These are phyloP conservation scores for Streptopelia turtur DNA, from an alignment of 2,797 vertebrate genomes.

Conservation along the genomic window DNA sequence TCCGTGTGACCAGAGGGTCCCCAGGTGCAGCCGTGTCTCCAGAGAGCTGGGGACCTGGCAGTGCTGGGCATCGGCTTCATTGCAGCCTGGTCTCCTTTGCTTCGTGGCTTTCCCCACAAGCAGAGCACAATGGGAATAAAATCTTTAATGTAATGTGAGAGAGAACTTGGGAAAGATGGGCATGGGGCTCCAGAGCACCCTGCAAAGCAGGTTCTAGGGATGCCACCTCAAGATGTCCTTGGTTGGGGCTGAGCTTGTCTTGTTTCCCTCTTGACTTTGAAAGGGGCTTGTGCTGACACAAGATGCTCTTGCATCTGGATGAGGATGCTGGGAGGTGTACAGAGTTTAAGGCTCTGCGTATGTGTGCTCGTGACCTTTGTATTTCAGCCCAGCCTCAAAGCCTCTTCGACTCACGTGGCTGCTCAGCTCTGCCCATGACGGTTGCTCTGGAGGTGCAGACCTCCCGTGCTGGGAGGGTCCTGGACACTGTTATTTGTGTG, in stretches of 20 bases:
- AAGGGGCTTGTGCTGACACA: neutral
- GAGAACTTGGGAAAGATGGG: neutral
- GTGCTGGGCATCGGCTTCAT: neutral
- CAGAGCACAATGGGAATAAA: neutral
- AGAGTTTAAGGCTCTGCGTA: neutral
- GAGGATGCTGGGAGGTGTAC: neutral
- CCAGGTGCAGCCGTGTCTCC: rapidly evolving
- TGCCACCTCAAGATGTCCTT: neutral
- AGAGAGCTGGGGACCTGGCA: neutral
- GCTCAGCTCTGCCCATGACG: neutral
- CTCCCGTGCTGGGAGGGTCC: neutral
- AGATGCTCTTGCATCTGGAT: neutral
- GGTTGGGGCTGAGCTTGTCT: neutral
- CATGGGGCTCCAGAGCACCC: neutral
- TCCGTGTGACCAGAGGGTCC: neutral
- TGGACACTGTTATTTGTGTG: neutral
- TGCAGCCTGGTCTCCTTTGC: neutral
- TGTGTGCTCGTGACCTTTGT: neutral
- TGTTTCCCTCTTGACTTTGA: neutral
- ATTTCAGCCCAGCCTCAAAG: neutral
- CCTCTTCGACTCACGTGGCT: neutral
- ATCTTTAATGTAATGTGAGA: neutral
- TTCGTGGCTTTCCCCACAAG: neutral
- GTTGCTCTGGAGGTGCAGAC: neutral
- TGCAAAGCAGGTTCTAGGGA: neutral